Evolutionary conservation across 1,140 invertebrate genomes (phyloP), one percentile per base, ranked within the genome.

Genomic region (Steinernema khuongi): DNA sequence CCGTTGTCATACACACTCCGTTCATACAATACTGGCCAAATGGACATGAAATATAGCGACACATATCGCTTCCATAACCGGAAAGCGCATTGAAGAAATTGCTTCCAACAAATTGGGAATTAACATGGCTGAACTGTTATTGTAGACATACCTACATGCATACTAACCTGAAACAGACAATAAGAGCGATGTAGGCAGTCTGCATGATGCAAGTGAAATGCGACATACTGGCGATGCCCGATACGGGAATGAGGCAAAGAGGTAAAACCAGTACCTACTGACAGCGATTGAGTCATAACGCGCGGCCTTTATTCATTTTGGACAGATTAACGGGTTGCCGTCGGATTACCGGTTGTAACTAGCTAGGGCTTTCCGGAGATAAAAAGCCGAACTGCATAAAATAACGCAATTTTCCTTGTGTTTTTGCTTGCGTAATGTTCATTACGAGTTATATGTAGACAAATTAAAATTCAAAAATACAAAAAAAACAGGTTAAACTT

Each of bases 1-100:
- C 74, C 68, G 32, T 44, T 43, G 75, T 60, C 31, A 81, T 71
- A 60, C 81, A 83, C 19, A 82, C 74, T 2, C 81, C 81, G 43
- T 79, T 81, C 41, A 85, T 72, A 50, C 82, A 84, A 68, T 80
- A 84, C 30, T 84, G 84, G 1, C 82, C 82, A 26, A 82, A 79
- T 1, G 82, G 81, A 70, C 82, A 84, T 1, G 82, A 84, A 44
- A 84, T 74, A 69, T 86, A 84, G 50, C 81, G 77, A 44, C 79
- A 84, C n/a, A 74, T 66, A 68, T 82, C 78, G 31, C 44, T 67
- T 22, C 83, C 83, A 77, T 84, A 84, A 19, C 84, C 82, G 17
- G 77, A 72, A 28, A 83, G 70, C 1, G 82, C 78, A 17, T 68
- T 68, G 19, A 85, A 78, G 17, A 83, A 81, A n/a, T 81, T 78